These are phyloP conservation scores for Nebria brevicollis DNA, from an alignment of 2,888 invertebrate species.

Conservation along the genomic window DNA sequence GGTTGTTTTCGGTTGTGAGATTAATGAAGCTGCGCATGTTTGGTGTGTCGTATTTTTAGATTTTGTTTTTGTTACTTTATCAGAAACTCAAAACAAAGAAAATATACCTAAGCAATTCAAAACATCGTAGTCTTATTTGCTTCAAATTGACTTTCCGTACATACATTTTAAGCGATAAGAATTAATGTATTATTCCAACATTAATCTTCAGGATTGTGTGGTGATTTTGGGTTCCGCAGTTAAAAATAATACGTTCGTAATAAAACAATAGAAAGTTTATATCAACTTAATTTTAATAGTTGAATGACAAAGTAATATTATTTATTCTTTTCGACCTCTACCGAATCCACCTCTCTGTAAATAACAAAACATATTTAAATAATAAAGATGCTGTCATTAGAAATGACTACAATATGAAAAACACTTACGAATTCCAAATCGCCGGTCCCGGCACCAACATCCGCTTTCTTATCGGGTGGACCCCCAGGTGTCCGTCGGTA, in stretches of 20 bases:
- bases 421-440: slow-evolving; percentile 85
- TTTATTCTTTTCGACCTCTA: slow-evolving; percentile 70
- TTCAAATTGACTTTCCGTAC: no score
- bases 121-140: no score
- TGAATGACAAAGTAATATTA: slow-evolving; percentile 62
- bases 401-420: not conserved
- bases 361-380: slow-evolving; percentile 18
- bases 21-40: no score
- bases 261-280: slow-evolving; percentile 11
- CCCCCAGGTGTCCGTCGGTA: slow-evolving; percentile 81
- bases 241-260: not conserved
- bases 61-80: no score
- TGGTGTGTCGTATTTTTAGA: no score
- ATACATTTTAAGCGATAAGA: no score
- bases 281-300: slow-evolving; percentile 45
- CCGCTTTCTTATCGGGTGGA: slow-evolving; percentile 91
- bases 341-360: slow-evolving; percentile 84
- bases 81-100: no score
- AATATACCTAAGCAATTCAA: no score
- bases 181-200: no score
- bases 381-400: not conserved
- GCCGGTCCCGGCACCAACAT: slow-evolving; percentile 94
- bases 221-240: no score
- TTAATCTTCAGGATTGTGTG: no score
- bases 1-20: no score